These are phyloP conservation scores for Nematolebias whitei DNA, from an alignment of 2,113 vertebrate species.

Conservation along the genomic window DNA sequence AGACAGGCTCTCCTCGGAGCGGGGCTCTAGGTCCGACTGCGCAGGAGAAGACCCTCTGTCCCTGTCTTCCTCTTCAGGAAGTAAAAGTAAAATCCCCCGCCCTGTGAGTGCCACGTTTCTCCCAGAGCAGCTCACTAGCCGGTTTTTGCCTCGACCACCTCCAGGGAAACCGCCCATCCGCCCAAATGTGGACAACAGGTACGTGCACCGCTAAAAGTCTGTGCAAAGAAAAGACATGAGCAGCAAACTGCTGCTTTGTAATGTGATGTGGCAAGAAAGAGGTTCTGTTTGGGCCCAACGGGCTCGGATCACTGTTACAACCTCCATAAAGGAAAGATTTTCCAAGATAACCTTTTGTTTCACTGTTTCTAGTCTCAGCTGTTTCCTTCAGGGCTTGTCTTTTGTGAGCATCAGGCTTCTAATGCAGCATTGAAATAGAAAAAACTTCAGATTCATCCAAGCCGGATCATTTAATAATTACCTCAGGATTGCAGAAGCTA, in stretches of 20 bases:
- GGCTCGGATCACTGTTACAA: too few species aligned
- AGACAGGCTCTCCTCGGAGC: conserved; percentile 87
- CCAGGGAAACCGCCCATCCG: conserved; percentile 90
- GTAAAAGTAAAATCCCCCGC: conserved; percentile 95
- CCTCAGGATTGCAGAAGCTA: too few species aligned
- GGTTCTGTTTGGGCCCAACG: too few species aligned
- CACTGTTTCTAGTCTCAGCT: too few species aligned
- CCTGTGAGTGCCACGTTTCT: conserved; percentile 85
- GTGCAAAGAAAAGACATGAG: too few species aligned
- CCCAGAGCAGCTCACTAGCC: conserved; percentile 85
- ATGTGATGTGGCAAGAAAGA: not conserved
- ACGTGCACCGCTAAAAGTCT: conserved; percentile 40
- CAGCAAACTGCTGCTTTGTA: not conserved
- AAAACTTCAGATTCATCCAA: too few species aligned
- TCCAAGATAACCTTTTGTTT: too few species aligned
- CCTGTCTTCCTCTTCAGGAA: conserved; percentile 85
- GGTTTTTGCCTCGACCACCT: conserved; percentile 92
- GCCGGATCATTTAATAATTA: too few species aligned
- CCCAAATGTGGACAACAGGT: conserved; percentile 90
- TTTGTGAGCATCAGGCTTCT: too few species aligned
- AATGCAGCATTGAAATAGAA: too few species aligned
- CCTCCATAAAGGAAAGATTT: too few species aligned
- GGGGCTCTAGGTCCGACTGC: conserved; percentile 83
- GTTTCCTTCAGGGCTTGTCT: too few species aligned
- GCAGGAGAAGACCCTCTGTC: conserved; percentile 86